Evolutionary conservation across 2,888 invertebrate genomes (phyloP).

Genomic region (Euzophera pinguis): DNA sequence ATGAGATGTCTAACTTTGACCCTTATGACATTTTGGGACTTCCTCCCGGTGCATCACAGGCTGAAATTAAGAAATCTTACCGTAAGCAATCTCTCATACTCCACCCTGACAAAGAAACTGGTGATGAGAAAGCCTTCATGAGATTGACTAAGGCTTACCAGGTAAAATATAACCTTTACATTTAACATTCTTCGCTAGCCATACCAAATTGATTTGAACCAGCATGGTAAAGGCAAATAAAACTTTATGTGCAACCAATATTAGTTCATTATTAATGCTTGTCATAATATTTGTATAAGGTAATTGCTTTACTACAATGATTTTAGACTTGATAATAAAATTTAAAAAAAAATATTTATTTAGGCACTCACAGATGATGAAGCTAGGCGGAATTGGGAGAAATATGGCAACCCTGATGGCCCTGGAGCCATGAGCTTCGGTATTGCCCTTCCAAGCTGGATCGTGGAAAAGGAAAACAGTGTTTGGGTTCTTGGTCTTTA

Average conservation of each 20-base stretch:
- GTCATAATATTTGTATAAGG: too few species aligned
- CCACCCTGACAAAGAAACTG: slow-evolving; percentile 99
- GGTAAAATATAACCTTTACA: slow-evolving; percentile 73
- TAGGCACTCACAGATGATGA: slow-evolving; percentile 98
- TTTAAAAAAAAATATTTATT: too few species aligned
- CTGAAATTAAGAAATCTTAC: slow-evolving; percentile 97
- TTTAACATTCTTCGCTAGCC: not conserved
- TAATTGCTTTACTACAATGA: too few species aligned
- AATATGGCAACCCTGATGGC: slow-evolving; percentile 99
- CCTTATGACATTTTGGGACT: slow-evolving; percentile 97
- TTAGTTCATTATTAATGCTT: not conserved
- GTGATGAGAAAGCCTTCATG: slow-evolving; percentile 98
- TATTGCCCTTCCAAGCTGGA: slow-evolving; percentile 99
- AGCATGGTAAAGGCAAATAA: not conserved
- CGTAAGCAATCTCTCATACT: slow-evolving; percentile 94
- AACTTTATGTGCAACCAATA: not conserved
- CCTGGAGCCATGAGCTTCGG: slow-evolving; percentile 99
- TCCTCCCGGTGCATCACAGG: slow-evolving; percentile 90
- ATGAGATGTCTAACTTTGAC: slow-evolving; percentile 99
- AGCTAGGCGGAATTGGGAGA: slow-evolving; percentile 98
- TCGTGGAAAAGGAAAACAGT: slow-evolving; percentile 99
- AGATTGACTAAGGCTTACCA: slow-evolving; percentile 95
- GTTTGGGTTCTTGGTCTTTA: slow-evolving; percentile 98
- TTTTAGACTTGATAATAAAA: too few species aligned
- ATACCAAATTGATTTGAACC: not conserved